Percentiles rank a stretch among this genome's conserved stretches.
Evolutionary conservation across 2,888 invertebrate species (phyloP).

Genomic region (Polydrusus tereticollis): DNA sequence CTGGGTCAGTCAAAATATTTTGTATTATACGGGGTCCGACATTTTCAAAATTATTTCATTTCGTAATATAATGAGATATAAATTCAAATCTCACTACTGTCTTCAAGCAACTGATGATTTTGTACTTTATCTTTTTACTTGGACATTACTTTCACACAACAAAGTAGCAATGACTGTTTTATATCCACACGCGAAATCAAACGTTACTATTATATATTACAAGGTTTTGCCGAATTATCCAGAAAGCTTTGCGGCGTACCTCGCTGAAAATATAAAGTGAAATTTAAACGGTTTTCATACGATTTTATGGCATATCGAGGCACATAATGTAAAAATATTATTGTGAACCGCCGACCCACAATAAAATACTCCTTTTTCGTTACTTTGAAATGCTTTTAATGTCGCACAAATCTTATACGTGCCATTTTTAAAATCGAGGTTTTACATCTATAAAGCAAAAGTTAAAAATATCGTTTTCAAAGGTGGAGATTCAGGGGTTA

Average conservation of each 20-base stretch:
- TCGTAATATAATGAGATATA: too few relatives aligned
- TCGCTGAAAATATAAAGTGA: conserved; percentile 3
- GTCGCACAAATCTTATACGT: conserved; percentile 1
- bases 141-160: neutral
- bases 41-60: too few relatives aligned
- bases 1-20: too few relatives aligned
- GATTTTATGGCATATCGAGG: conserved; percentile 5
- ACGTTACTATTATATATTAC: neutral
- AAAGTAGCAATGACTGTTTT: neutral
- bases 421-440: conserved; percentile 11
- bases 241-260: neutral
- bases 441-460: neutral
- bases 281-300: conserved; percentile 15
- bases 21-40: too few relatives aligned
- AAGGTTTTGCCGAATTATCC: conserved; percentile 4
- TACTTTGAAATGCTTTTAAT: conserved; percentile 3
- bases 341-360: conserved; percentile 8
- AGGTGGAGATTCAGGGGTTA: neutral
- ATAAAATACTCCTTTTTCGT: neutral
- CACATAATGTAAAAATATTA: conserved; percentile 11
- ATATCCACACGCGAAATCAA: neutral
- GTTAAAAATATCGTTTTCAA: neutral
- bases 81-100: too few relatives aligned
- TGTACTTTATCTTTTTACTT: neutral
- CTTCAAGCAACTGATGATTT: too few relatives aligned